phyloP scores from a whole-genome alignment of 2,113 vertebrate species.

The Nothoprocta perdicaria region DNA sequence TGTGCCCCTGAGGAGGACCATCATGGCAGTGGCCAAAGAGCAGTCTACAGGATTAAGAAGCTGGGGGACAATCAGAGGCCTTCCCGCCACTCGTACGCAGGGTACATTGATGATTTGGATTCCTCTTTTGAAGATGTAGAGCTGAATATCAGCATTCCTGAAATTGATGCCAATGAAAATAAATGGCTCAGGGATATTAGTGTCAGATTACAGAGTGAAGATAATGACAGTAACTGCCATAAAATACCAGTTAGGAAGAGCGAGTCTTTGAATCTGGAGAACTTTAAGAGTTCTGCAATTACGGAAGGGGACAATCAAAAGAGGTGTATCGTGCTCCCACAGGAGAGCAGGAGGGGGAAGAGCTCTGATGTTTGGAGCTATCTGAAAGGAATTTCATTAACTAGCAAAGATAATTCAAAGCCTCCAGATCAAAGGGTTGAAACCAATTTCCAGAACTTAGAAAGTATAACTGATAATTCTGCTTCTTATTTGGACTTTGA shows the following conservation, averaged over 20 bases:
- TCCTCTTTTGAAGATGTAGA: constrained; percentile 87
- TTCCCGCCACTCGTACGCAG: constrained; percentile 89
- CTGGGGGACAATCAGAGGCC: constrained; percentile 69
- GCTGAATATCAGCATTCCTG: constrained; percentile 73
- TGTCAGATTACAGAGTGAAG: constrained; percentile 68
- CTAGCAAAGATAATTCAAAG: constrained; percentile 78
- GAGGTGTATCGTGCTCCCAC: constrained; percentile 70
- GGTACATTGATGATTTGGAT: constrained; percentile 84
- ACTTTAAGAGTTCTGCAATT: constrained; percentile 72
- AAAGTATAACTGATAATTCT: constrained; percentile 75
- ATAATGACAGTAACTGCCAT: constrained; percentile 70
- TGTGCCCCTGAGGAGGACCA: constrained; percentile 71
- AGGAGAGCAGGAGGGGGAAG: constrained; percentile 76
- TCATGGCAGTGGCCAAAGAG: constrained; percentile 54
- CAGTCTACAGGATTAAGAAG: constrained; percentile 71
- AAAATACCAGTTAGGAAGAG: constrained; percentile 73
- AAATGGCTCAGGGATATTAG: constrained; percentile 65
- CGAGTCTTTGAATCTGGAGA: constrained; percentile 74
- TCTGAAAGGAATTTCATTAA: constrained; percentile 86
- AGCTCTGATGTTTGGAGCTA: constrained; percentile 89
- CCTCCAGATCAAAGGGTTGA: constrained; percentile 81
- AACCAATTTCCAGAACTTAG: constrained; percentile 78
- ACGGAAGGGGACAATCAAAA: constrained; percentile 75
- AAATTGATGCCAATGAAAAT: constrained; percentile 62
- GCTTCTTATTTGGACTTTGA: constrained; percentile 78